phyloP scores from a whole-genome alignment of 2,113 vertebrate genomes.

The Bostrychus sinensis region DNA sequence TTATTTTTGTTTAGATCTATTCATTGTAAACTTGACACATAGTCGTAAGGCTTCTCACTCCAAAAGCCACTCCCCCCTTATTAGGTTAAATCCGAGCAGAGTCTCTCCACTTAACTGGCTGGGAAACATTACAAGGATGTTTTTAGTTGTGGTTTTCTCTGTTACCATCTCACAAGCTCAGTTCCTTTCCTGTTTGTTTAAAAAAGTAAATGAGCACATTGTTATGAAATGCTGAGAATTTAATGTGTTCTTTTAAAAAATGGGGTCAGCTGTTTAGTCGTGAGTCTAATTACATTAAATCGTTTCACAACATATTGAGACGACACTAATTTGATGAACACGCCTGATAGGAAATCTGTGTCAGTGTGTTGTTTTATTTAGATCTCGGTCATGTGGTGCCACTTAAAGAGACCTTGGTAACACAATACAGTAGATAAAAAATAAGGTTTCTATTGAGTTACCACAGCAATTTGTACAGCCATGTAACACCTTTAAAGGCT shows the following conservation, averaged over 20 bases:
- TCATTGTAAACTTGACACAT: not conserved
- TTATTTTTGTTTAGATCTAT: no score
- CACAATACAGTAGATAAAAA: no score
- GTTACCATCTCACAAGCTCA: not conserved
- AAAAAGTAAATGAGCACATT: not conserved
- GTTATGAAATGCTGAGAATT: not conserved
- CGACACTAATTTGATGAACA: slow-evolving; percentile 5
- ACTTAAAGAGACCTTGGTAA: slow-evolving; percentile 3
- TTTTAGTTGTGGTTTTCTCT: slow-evolving; percentile 22
- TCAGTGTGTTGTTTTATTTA: slow-evolving; percentile 6
- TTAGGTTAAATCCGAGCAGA: slow-evolving; percentile 51
- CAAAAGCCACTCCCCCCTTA: slow-evolving; percentile 45
- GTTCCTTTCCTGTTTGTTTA: not conserved
- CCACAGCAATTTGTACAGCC: no score
- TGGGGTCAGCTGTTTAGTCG: slow-evolving; percentile 8
- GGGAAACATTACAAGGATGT: slow-evolving; percentile 19
- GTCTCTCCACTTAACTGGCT: slow-evolving; percentile 52
- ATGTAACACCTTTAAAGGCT: no score
- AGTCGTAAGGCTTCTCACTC: not conserved
- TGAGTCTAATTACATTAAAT: slow-evolving; percentile 25
- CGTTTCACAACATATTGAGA: slow-evolving; percentile 28
- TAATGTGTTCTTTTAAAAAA: slow-evolving; percentile 2
- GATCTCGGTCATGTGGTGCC: slow-evolving; percentile 2
- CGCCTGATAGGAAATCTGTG: slow-evolving; percentile 8
- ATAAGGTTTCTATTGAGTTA: no score